Percentiles rank a stretch among this genome's conserved stretches.
Evolutionary conservation across 2,888 invertebrate genomes (phyloP).

Genomic region (Steromphala cineraria): DNA sequence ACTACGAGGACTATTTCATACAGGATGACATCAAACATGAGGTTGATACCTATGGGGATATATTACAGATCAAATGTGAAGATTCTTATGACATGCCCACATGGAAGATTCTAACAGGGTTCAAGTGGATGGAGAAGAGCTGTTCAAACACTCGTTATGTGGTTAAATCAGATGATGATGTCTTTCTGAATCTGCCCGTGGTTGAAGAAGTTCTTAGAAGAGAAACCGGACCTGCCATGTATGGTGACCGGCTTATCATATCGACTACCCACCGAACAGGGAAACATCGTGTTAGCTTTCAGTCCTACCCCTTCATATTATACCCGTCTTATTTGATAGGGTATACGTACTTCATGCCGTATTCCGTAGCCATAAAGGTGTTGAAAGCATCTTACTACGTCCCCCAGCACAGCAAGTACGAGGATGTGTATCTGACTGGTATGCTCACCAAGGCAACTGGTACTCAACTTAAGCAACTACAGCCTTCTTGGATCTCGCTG

Average conservation of each 20-base stretch:
- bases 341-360: background rate
- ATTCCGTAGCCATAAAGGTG: background rate
- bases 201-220: background rate
- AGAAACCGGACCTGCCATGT: background rate
- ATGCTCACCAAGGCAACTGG: background rate
- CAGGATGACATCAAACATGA: background rate
- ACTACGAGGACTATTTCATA: too few species aligned
- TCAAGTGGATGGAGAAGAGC: background rate
- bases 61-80: background rate
- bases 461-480: background rate
- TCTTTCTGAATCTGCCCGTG: background rate
- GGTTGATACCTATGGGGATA: background rate
- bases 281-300: background rate
- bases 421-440: background rate
- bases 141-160: background rate
- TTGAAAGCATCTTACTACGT: background rate
- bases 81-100: background rate
- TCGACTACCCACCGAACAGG: background rate
- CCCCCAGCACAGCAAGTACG: background rate
- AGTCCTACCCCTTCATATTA: background rate
- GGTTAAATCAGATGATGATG: background rate
- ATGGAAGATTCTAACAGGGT: background rate
- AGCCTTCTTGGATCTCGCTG: background rate
- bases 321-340: background rate
- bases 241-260: background rate